Evolutionary conservation across 2,797 vertebrate genomes (phyloP).

Genomic region (Anabacerthia variegaticeps): DNA sequence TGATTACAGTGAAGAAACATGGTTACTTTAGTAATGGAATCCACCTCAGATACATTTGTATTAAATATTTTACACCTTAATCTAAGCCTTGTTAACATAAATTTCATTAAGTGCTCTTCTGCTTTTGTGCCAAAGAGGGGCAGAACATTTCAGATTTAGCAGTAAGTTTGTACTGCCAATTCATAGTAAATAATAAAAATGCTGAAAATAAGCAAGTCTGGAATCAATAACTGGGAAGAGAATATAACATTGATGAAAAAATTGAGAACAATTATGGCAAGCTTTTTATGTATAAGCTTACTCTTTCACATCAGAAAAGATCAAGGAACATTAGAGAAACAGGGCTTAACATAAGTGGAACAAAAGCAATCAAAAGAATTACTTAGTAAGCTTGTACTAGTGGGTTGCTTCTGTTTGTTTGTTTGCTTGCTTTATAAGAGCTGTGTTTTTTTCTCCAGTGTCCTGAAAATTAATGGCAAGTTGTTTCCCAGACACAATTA

Average conservation of each 20-base stretch:
- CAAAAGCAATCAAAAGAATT: neutral
- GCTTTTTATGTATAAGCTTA: neutral
- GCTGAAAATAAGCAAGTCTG: neutral
- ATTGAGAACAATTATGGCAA: neutral
- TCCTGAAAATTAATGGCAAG: constrained; percentile 8
- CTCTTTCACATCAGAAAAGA: neutral
- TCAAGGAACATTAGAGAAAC: neutral
- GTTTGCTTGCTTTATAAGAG: neutral
- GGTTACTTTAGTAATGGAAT: constrained; percentile 26
- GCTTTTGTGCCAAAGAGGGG: neutral
- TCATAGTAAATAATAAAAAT: neutral
- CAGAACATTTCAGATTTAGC: neutral
- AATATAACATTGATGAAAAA: neutral
- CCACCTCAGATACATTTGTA: neutral
- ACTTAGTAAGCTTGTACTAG: neutral
- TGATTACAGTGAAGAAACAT: neutral
- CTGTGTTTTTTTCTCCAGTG: neutral
- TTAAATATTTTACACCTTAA: constrained; percentile 15
- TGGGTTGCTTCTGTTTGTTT: rapidly evolving
- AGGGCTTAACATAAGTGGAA: neutral
- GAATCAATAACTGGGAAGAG: neutral
- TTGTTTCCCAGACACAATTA: neutral
- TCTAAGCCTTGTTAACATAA: constrained; percentile 25
- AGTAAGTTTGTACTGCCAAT: neutral
- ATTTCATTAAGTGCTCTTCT: constrained; percentile 32